These are phyloP conservation scores for Epirrhoe alternata DNA, from an alignment of 2,888 invertebrate species.

Conservation along the genomic window DNA sequence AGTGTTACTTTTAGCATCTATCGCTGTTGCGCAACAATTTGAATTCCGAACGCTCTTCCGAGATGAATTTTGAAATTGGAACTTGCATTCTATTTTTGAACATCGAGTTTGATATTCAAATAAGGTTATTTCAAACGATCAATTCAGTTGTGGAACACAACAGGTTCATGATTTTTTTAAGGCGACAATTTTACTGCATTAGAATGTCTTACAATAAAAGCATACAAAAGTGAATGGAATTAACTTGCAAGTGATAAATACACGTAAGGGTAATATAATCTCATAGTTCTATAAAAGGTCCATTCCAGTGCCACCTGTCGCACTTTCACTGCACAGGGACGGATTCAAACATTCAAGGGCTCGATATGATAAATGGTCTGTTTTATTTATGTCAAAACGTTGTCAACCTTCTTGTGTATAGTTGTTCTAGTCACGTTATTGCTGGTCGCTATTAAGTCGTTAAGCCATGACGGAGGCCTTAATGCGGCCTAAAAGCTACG, in stretches of 20 bases:
- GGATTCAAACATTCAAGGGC: conserved; percentile 5
- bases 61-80: conserved; percentile 5
- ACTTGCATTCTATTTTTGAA: background rate
- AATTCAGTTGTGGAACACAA: too few relatives aligned
- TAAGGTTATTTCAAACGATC: conserved; percentile 10
- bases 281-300: conserved; percentile 28
- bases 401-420: too few relatives aligned
- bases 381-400: too few relatives aligned
- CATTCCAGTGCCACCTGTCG: conserved; percentile 28
- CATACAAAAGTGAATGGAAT: conserved; percentile 23
- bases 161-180: too few relatives aligned
- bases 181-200: too few relatives aligned
- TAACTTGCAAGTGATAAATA: conserved; percentile 11
- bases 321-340: conserved; percentile 33
- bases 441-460: too few relatives aligned
- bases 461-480: too few relatives aligned
- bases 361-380: too few relatives aligned
- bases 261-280: conserved; percentile 28
- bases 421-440: too few relatives aligned
- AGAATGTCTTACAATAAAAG: background rate
- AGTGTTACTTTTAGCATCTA: conserved; percentile 35
- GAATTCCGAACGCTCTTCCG: conserved; percentile 12
- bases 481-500: too few relatives aligned
- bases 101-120: background rate
- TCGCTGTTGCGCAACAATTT: conserved; percentile 13